Evolutionary conservation across 1,140 invertebrate genomes (phyloP), one percentile per base, ranked within the genome.

Genomic region (Zeugodacus cucurbitae): DNA sequence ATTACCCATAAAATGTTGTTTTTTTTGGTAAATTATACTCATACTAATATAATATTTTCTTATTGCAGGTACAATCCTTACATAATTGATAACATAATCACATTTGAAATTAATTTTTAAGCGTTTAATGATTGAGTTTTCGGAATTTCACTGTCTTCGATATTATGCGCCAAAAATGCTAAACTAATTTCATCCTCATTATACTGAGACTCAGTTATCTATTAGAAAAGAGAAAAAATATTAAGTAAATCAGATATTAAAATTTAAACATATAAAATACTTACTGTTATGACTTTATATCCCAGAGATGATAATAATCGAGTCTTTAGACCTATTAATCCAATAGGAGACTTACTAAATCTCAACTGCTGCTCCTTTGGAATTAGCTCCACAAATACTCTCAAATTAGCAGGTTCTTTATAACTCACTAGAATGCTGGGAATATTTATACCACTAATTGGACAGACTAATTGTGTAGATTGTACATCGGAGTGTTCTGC

Each of bases 381-480:
- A 14, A 93, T 86, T 3, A 93, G 59, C 82, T 93, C 92, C 0
- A 93, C 86, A 59, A 90, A 93, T 54, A 91, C 90, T 22, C 90
- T 86, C 10, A 70, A 1, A 17, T 87, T 26, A 32, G 48, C 20
- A 4, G 34, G 88, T 64, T 10, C 89, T 88, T 62, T 88, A 64
- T 4, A 90, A 88, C 87, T 91, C 86, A 8, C 91, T 90, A 37
- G 89, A 34, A 93, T 64, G 29, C 92, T 91, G 1, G 92, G 90
- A 85, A 93, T 58, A 89, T 93, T 93, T 44, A 93, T 90, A 26
- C 91, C 91, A 59, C 34, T 88, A 14, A 93, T 91, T 44, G 92
- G 91, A 32, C 90, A 93, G 0, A 93, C 90, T 14, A 92, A 32
- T 87, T 91, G 90, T 14, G 90, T 90, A 7, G 89, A 89, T 37